phyloP scores from a whole-genome alignment of 2,888 invertebrate species.

The Pycnomerus fuliginosus region DNA sequence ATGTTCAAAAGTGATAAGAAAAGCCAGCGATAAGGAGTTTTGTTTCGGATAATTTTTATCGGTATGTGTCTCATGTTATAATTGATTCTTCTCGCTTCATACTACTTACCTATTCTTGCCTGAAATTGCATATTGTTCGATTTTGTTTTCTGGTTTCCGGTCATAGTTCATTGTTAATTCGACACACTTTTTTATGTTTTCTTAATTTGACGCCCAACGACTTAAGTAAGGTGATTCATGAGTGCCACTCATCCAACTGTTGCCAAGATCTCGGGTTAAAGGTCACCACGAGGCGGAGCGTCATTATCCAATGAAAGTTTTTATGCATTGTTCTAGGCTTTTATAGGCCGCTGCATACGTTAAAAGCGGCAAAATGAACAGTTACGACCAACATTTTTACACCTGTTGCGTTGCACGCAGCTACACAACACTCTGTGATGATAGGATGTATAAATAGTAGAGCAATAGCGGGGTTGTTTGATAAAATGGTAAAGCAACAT shows the following conservation, averaged over 20 bases:
- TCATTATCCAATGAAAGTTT: conserved; percentile 33
- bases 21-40: conserved; percentile 16
- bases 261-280: conserved; percentile 32
- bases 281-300: conserved; percentile 33
- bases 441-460: no score
- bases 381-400: no score
- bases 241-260: conserved; percentile 24
- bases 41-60: conserved; percentile 19
- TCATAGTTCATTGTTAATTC: conserved; percentile 39
- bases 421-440: no score
- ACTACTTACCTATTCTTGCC: conserved; percentile 36
- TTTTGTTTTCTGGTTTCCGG: conserved; percentile 28
- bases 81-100: conserved; percentile 19
- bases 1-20: conserved; percentile 33
- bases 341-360: no score
- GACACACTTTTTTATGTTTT: no score
- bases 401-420: no score
- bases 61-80: conserved; percentile 22
- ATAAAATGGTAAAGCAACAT: no score
- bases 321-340: conserved; percentile 6
- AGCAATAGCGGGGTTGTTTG: no score
- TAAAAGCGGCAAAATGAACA: no score
- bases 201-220: no score
- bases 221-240: conserved; percentile 27
- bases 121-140: conserved; percentile 42